A percentile compares a stretch with the other conserved stretches of the same genome.
Conservation (phyloP, 1,140 invertebrate genomes). For the Drosophila triauraria region DNA sequence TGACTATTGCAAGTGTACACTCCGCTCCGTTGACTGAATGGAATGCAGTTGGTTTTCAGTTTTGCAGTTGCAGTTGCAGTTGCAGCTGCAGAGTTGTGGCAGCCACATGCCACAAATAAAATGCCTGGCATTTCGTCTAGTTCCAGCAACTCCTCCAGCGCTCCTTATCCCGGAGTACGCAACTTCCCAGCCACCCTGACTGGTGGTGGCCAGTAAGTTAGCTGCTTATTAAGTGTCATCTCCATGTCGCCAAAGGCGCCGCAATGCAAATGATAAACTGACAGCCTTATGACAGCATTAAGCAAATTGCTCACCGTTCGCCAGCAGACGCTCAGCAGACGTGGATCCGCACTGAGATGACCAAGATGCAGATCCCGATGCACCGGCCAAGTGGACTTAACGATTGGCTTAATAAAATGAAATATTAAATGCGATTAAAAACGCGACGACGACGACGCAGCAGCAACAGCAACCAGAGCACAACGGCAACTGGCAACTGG, state of each 20-base stretch:
- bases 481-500: constrained; percentile 14
- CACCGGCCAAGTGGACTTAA: constrained; percentile 30
- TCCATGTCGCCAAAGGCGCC: constrained; percentile 74
- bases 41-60: constrained; percentile 53
- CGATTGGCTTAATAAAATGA: constrained; percentile 83
- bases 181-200: neutral
- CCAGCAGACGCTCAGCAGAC: constrained; percentile 72
- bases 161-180: neutral
- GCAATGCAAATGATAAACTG: constrained; percentile 80
- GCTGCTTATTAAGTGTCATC: constrained; percentile 71
- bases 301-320: constrained; percentile 69
- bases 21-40: constrained; percentile 33
- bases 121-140: constrained; percentile 50
- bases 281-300: constrained; percentile 82
- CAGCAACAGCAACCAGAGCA: constrained; percentile 9
- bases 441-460: constrained; percentile 48
- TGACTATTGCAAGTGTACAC: constrained; percentile 58
- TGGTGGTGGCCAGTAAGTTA: constrained; percentile 36
- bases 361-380: constrained; percentile 28
- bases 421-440: constrained; percentile 84
- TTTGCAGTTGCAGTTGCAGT: constrained; percentile 18
- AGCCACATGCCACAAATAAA: constrained; percentile 70
- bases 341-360: constrained; percentile 5
- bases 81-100: constrained; percentile 51
- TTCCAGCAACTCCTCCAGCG: constrained; percentile 12